Conservation (phyloP, 2,113 vertebrate species). For the Enhydra lutris region DNA sequence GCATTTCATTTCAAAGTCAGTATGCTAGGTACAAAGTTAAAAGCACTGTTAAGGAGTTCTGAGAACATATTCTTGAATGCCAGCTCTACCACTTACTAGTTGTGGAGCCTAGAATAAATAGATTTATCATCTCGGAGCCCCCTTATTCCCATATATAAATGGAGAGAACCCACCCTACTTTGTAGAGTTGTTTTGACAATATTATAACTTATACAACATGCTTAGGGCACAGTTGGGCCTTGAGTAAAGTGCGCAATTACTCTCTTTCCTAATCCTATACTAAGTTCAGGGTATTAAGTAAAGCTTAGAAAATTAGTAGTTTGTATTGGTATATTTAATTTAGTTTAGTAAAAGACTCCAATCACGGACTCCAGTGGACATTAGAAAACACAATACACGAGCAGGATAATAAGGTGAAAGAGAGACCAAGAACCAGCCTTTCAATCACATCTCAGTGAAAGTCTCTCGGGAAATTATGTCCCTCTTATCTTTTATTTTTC, state of each 20-base stretch:
- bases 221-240: not conserved
- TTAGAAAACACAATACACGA: not conserved
- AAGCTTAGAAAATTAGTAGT: not conserved
- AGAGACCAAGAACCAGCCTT: not conserved
- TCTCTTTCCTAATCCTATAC: slow-evolving; percentile 4
- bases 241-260: not conserved
- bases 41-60: not conserved
- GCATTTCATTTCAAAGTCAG: slow-evolving; percentile 13
- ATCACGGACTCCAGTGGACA: not conserved
- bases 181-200: not conserved
- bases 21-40: not conserved
- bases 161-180: not conserved
- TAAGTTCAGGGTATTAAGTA: not conserved
- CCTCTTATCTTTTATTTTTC: slow-evolving; percentile 40
- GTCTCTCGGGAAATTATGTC: not conserved
- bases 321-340: not conserved
- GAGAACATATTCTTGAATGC: not conserved
- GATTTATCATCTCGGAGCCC: not conserved
- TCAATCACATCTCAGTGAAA: not conserved
- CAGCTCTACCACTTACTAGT: not conserved
- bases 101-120: not conserved
- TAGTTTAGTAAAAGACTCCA: slow-evolving; percentile 27
- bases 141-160: not conserved
- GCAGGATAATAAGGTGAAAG: not conserved
- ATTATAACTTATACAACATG: not conserved